These are phyloP conservation scores for Protaetia brevitarsis DNA, from an alignment of 1,140 invertebrate genomes.

Conservation along the genomic window DNA sequence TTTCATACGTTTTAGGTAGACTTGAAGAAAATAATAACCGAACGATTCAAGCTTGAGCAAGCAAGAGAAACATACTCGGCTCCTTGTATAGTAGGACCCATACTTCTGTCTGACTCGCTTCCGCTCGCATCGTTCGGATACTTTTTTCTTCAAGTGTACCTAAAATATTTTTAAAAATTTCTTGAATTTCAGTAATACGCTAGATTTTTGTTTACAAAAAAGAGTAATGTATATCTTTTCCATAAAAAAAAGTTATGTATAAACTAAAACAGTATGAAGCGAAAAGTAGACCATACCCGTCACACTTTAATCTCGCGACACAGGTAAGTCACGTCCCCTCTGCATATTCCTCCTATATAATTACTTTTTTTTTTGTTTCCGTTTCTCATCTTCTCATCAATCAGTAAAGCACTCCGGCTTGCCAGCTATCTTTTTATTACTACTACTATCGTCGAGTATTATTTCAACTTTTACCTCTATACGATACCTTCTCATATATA, in stretches of 20 bases:
- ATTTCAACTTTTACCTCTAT: conserved; percentile 6
- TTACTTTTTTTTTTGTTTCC: neutral
- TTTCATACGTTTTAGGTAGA: too few relatives aligned
- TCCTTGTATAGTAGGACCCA: too few relatives aligned
- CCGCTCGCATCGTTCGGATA: too few relatives aligned
- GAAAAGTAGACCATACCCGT: neutral
- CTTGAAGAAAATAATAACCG: too few relatives aligned
- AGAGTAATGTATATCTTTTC: neutral
- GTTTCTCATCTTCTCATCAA: neutral
- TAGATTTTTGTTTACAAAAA: neutral
- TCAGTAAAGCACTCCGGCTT: neutral
- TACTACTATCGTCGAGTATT: neutral
- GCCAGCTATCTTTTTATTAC: conserved; percentile 1
- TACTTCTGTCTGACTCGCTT: too few relatives aligned
- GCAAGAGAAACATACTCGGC: too few relatives aligned
- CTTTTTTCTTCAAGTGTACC: too few relatives aligned
- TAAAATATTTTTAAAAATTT: too few relatives aligned
- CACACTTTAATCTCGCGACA: neutral
- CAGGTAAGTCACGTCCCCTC: neutral
- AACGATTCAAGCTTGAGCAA: too few relatives aligned
- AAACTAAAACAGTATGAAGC: conserved; percentile 1
- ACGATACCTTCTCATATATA: neutral
- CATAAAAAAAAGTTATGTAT: neutral
- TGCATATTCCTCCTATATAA: neutral
- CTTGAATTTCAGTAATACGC: neutral